Evolutionary conservation across 2,113 vertebrate species (phyloP), one percentile per base, ranked within the genome.

Genomic region (Nicator chloris): DNA sequence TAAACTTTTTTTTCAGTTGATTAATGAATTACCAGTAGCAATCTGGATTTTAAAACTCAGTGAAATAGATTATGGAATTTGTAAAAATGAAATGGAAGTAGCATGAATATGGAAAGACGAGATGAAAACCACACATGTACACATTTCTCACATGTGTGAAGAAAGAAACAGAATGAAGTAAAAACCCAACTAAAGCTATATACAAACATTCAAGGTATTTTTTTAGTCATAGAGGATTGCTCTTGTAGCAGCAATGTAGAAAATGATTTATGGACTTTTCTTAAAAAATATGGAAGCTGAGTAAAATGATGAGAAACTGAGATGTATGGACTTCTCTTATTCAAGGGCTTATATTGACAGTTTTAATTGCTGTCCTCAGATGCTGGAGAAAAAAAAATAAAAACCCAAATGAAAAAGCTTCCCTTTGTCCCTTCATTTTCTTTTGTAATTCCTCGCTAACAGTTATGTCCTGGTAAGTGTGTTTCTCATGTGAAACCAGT

Each of bases 401-500:
- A 85, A 72, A 15, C 0, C 5, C 26, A 10, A 75, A 65, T 40
- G 21, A 70, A 77, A 80, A 40, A 20, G 22, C 12, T 86, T 50
- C 40, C 31, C 31, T 84, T 92, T 64, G 50, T 92, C 18, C 33
- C 24, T 92, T 94, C 18, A 30, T 59, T 88, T 75, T 85, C 56
- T 61, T 81, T 92, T 79, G 82, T 63, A 89, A 70, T 68, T 59
- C 42, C 59, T 83, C 59, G 50, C 53, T 93, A 61, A 47, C 35
- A 84, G 70, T 31, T 20, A 40, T 78, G 40, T 31, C 47, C 66
- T 39, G 27, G 3, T 83, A 72, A 89, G 27, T 31, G 61, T 30
- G 45, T 89, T 96, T 96, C 73, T 86, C 79, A n/a, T 91, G 82
- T 77, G 92, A 97, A 95, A 44, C 10, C 3, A 40, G 72, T 68